Evolutionary conservation across 1,140 invertebrate species (phyloP), one percentile per base, ranked within the genome.

Genomic region (Pseudachorutes palmiensis): DNA sequence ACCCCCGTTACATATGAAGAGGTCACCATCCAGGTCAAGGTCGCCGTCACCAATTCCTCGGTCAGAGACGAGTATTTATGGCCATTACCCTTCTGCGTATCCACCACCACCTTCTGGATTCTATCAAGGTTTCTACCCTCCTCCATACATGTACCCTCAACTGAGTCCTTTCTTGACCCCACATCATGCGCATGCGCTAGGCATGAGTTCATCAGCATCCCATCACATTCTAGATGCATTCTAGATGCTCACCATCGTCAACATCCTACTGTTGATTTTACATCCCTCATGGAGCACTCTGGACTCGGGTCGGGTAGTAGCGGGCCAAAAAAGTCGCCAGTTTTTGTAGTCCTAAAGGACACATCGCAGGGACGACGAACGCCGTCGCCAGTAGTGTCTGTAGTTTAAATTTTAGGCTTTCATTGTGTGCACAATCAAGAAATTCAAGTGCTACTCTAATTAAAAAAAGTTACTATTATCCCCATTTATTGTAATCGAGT

Each of bases 331-430:
- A 71, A 70, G 55, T 74, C 72, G 49, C 72, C 72, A 12, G 72
- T 74, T 22, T 74, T 64, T 59, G 70, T 74, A 1, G 72, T 74
- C 33, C 45, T 68, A 16, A 66, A 66, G 32, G 49, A 60, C 48
- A 32, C 64, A n/a, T n/a, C n/a, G 9, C 45, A 45, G 1, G 57
- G 60, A 1, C 28, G 70, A 29, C 26, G 66, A 36, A 66, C 70
- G 9, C 72, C 72, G 14, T 74, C 72, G 33, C 72, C 72, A 1
- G 72, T 70, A 32, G 70, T 74, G 22, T 71, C 72, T 14, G 72
- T 74, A 36, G 70, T 74, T 24, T 74, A 69, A 65, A 16, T 49
- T n/a, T n/a, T n/a, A n/a, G n/a, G n/a, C n/a, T n/a, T n/a, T n/a
- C n/a, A n/a, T n/a, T n/a, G n/a, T n/a, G n/a, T n/a, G n/a, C n/a